Percentiles rank a stretch among this genome's conserved stretches.
These are phyloP conservation scores for Cephonodes hylas DNA, from an alignment of 2,888 invertebrate genomes.

Conservation along the genomic window DNA sequence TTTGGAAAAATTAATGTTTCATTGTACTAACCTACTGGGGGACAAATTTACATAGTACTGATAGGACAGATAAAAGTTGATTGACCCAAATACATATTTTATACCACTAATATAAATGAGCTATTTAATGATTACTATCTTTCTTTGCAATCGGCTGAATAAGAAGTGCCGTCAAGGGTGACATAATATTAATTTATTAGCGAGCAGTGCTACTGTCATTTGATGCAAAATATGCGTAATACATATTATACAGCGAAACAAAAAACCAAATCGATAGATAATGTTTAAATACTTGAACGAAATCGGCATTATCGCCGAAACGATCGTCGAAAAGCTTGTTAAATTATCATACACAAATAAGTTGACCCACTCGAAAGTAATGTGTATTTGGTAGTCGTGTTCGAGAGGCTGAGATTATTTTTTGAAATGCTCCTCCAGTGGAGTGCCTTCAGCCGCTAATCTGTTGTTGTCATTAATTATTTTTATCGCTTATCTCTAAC, in stretches of 20 bases:
- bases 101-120: too few relatives aligned
- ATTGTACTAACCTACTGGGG: too few relatives aligned
- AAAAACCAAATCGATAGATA: neutral
- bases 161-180: too few relatives aligned
- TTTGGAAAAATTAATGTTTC: too few relatives aligned
- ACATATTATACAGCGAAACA: too few relatives aligned
- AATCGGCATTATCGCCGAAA: slow-evolving; percentile 15
- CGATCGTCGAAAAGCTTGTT: slow-evolving; percentile 21
- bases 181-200: too few relatives aligned
- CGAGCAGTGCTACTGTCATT: too few relatives aligned
- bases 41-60: too few relatives aligned
- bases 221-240: neutral
- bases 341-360: slow-evolving; percentile 66
- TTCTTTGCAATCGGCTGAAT: too few relatives aligned
- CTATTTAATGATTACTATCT: too few relatives aligned
- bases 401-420: slow-evolving; percentile 78
- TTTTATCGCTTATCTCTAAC: slow-evolving; percentile 78
- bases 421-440: slow-evolving; percentile 78
- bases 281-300: slow-evolving; percentile 13
- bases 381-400: slow-evolving; percentile 65
- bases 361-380: slow-evolving; percentile 75
- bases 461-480: slow-evolving; percentile 79
- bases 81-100: too few relatives aligned
- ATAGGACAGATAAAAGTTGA: too few relatives aligned
- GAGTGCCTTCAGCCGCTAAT: slow-evolving; percentile 75